These are phyloP conservation scores for Hipparchia sbordonii DNA, from an alignment of 2,888 invertebrate genomes.

Conservation along the genomic window DNA sequence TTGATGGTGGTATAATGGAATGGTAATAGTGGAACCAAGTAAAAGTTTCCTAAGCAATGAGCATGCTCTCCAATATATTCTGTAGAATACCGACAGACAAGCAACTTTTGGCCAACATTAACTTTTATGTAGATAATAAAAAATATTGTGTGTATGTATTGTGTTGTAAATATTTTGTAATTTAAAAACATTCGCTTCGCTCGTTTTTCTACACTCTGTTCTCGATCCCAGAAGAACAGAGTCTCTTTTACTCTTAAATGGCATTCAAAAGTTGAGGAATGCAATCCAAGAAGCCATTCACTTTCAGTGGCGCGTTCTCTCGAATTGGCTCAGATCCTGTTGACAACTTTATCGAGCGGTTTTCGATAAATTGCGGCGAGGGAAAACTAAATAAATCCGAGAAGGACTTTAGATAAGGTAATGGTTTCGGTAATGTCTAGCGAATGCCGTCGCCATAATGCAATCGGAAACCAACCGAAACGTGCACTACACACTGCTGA, in stretches of 20 bases:
- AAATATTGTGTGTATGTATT: too few species aligned
- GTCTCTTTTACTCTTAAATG: slow-evolving; percentile 37
- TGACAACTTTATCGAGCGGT: slow-evolving; percentile 83
- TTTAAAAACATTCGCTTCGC: background rate
- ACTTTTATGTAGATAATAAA: too few species aligned
- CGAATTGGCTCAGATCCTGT: slow-evolving; percentile 81
- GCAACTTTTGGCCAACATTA: too few species aligned
- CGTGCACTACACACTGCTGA: slow-evolving; percentile 57
- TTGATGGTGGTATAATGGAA: too few species aligned
- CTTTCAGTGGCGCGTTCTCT: slow-evolving; percentile 60
- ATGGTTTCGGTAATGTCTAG: slow-evolving; percentile 81
- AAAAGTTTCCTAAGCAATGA: too few species aligned
- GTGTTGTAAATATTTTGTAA: too few species aligned
- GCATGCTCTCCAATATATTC: too few species aligned
- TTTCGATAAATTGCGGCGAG: slow-evolving; percentile 82
- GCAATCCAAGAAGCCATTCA: slow-evolving; percentile 60
- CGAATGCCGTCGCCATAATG: slow-evolving; percentile 75
- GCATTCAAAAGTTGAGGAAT: slow-evolving; percentile 38
- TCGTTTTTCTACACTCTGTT: background rate
- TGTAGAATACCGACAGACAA: too few species aligned
- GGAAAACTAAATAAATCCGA: slow-evolving; percentile 83
- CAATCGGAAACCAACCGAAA: slow-evolving; percentile 74
- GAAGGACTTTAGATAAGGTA: slow-evolving; percentile 83
- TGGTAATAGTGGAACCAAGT: too few species aligned
- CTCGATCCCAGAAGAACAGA: background rate